These are phyloP conservation scores for Zophobas atratus DNA, from an alignment of 1,140 invertebrate species.

Conservation along the genomic window DNA sequence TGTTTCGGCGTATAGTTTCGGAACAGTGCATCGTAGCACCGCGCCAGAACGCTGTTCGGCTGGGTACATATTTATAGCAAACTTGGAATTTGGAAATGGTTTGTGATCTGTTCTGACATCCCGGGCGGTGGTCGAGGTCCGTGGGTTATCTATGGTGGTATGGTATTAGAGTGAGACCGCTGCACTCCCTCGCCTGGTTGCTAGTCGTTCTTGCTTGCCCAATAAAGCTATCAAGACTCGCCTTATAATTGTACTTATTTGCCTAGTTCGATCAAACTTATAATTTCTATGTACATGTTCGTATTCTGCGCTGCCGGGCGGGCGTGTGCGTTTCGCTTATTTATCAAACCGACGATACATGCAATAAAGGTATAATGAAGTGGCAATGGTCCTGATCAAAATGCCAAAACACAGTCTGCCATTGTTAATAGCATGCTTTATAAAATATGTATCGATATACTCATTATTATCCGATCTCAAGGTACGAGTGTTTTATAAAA, in stretches of 20 bases:
- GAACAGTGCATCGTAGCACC: conserved; percentile 8
- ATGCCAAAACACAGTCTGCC: conserved; percentile 51
- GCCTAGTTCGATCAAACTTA: conserved; percentile 63
- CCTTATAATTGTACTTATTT: conserved; percentile 64
- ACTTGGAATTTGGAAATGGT: no score
- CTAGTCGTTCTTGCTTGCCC: conserved; percentile 13
- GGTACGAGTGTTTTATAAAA: conserved; percentile 62
- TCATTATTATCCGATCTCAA: conserved; percentile 60
- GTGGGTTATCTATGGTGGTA: background rate
- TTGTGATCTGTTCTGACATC: conserved; percentile 8
- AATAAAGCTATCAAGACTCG: conserved; percentile 57
- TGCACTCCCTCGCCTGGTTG: conserved; percentile 41
- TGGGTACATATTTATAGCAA: background rate
- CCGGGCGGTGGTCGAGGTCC: background rate
- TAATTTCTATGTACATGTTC: conserved; percentile 64
- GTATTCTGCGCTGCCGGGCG: conserved; percentile 60
- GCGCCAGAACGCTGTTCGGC: conserved; percentile 12
- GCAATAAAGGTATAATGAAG: conserved; percentile 43
- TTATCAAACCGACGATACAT: conserved; percentile 46
- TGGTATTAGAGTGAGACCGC: conserved; percentile 13
- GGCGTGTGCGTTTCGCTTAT: conserved; percentile 60
- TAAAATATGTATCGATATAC: conserved; percentile 53
- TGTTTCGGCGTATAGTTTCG: conserved; percentile 33
- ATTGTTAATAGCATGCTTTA: conserved; percentile 50
- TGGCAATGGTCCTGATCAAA: conserved; percentile 47